These are phyloP conservation scores for Odontocolon sp. DNA, from an alignment of 2,888 invertebrate genomes.

Conservation along the genomic window DNA sequence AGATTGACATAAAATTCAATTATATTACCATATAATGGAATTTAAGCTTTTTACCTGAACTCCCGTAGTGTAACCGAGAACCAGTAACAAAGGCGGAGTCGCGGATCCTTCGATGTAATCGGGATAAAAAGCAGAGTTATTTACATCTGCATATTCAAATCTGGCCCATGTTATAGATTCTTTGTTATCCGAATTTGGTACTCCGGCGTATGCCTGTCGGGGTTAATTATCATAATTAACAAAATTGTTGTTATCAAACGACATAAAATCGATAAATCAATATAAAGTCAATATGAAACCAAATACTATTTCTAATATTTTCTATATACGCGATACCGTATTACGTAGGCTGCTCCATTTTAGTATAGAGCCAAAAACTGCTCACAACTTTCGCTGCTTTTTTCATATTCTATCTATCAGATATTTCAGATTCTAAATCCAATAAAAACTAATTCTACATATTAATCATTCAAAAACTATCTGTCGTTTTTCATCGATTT, in stretches of 20 bases:
- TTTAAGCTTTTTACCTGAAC: constrained; percentile 90
- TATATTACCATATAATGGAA: too few relatives aligned
- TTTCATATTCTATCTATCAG: too few relatives aligned
- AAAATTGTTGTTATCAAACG: not conserved
- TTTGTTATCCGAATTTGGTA: constrained; percentile 82
- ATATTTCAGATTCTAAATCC: too few relatives aligned
- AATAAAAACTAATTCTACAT: too few relatives aligned
- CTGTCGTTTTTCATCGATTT: too few relatives aligned
- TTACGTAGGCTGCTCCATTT: too few relatives aligned
- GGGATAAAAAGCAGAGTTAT: constrained; percentile 88
- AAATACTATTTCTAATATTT: too few relatives aligned
- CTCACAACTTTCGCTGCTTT: too few relatives aligned
- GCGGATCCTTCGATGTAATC: constrained; percentile 86
- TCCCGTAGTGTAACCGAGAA: constrained; percentile 93
- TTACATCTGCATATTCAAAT: constrained; percentile 93
- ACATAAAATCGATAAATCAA: not conserved
- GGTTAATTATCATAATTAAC: constrained; percentile 45
- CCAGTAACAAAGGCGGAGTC: constrained; percentile 90
- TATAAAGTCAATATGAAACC: not conserved
- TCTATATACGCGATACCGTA: too few relatives aligned
- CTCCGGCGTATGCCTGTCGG: constrained; percentile 83
- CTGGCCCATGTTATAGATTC: constrained; percentile 89
- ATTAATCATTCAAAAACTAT: too few relatives aligned
- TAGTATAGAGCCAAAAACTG: too few relatives aligned
- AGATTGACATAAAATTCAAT: too few relatives aligned